Percentiles rank a stretch among this genome's conserved stretches.
phyloP scores from a whole-genome alignment of 2,797 vertebrate genomes.

The Discoglossus pictus region DNA sequence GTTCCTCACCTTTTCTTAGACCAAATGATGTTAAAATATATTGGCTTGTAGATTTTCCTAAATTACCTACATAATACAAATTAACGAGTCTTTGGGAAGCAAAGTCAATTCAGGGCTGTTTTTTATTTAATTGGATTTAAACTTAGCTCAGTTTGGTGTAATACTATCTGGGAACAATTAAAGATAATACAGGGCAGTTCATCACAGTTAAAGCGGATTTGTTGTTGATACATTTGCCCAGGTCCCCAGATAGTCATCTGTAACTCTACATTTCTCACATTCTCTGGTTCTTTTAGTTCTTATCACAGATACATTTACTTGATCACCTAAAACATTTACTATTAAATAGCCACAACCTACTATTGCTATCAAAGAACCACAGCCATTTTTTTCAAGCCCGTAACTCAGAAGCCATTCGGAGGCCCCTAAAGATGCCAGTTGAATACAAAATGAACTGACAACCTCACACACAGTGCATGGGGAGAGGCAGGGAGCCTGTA shows the following conservation, averaged over 20 bases:
- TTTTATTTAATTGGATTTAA: conserved; percentile 60
- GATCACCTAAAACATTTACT: no score
- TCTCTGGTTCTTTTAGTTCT: no score
- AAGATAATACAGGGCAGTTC: conserved; percentile 57
- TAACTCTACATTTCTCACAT: neutral
- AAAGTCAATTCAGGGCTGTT: conserved; percentile 45
- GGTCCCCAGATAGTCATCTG: conserved; percentile 47
- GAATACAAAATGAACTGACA: no score
- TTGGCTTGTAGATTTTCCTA: conserved; percentile 26
- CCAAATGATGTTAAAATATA: conserved; percentile 50
- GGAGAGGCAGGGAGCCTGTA: no score
- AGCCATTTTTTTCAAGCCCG: no score
- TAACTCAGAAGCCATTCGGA: no score
- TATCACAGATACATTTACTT: no score
- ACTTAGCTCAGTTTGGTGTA: conserved; percentile 59
- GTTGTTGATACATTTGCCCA: conserved; percentile 51
- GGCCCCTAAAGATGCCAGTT: no score
- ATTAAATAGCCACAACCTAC: no score
- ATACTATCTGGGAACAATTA: conserved; percentile 62
- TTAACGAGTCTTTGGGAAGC: conserved; percentile 53
- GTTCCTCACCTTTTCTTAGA: no score
- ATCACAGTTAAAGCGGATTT: conserved; percentile 63
- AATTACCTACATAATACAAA: conserved; percentile 58
- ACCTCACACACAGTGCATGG: no score
- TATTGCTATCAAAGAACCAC: no score